Conservation (phyloP, 30 jellyfish, hydroid and myxozoan species). For the Cassiopea andromeda region DNA sequence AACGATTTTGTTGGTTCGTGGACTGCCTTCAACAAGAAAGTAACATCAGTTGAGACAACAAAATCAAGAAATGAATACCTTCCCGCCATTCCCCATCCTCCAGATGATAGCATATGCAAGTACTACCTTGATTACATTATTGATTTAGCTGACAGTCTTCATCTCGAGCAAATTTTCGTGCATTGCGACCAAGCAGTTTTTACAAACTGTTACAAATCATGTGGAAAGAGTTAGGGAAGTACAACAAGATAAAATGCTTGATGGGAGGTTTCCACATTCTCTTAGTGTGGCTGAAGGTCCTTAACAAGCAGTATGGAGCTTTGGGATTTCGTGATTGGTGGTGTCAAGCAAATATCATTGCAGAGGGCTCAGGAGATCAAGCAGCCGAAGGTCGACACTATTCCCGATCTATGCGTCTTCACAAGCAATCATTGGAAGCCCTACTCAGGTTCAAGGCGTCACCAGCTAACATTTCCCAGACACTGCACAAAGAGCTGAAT, state of each 20-base stretch:
- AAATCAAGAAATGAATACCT: constrained; percentile 63
- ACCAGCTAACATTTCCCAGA: constrained; percentile 48
- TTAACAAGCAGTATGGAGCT: constrained; percentile 34
- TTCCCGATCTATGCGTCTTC: constrained; percentile 61
- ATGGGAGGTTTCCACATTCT: constrained; percentile 64
- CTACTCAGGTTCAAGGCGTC: constrained; percentile 51
- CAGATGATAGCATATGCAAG: constrained; percentile 58
- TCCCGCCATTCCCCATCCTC: constrained; percentile 68
- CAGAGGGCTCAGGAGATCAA: constrained; percentile 73
- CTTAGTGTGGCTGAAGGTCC: constrained; percentile 65
- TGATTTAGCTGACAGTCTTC: constrained; percentile 68
- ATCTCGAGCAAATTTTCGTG: constrained; percentile 56
- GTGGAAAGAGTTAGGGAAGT: constrained; percentile 40
- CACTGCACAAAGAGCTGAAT: constrained; percentile 58
- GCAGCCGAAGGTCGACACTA: constrained; percentile 73
- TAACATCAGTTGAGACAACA: constrained; percentile 66
- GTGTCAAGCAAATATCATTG: constrained; percentile 48
- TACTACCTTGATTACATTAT: constrained; percentile 68
- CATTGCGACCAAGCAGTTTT: constrained; percentile 63
- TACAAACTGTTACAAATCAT: constrained; percentile 44
- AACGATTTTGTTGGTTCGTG: constrained; percentile 51
- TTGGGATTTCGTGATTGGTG: constrained; percentile 54
- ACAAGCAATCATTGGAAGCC: constrained; percentile 60
- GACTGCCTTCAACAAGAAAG: constrained; percentile 63
- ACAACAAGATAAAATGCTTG: constrained; percentile 52